phyloP scores from a whole-genome alignment of 2,113 vertebrate genomes.

The Xenotilapia caudafasciata region DNA sequence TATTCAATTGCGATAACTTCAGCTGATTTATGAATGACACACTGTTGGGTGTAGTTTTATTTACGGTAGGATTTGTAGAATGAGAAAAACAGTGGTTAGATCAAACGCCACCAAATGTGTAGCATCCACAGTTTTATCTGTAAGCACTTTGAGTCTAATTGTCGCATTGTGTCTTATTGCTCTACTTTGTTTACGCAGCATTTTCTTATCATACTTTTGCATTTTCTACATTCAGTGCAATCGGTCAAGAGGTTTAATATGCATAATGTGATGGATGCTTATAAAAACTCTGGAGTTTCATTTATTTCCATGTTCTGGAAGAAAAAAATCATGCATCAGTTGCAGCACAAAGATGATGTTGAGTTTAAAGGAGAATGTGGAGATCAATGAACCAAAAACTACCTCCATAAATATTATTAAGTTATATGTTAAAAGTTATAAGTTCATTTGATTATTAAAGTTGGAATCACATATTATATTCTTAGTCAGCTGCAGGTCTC shows the following conservation, averaged over 20 bases:
- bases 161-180: background rate
- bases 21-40: background rate
- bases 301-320: background rate
- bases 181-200: background rate
- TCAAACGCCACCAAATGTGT: background rate
- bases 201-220: background rate
- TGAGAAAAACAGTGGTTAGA: background rate
- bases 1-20: background rate
- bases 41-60: background rate
- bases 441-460: background rate
- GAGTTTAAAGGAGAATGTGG: background rate
- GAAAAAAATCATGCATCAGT: background rate
- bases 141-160: background rate
- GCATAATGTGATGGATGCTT: background rate
- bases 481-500: background rate
- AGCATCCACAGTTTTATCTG: background rate
- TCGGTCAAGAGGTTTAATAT: background rate
- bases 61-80: background rate
- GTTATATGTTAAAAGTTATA: background rate
- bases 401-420: background rate
- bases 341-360: background rate
- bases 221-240: background rate
- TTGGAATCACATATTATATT: background rate
- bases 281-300: background rate
- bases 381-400: background rate